These are phyloP conservation scores for Eupithecia subumbrata DNA, from an alignment of 2,888 invertebrate genomes.

Conservation along the genomic window DNA sequence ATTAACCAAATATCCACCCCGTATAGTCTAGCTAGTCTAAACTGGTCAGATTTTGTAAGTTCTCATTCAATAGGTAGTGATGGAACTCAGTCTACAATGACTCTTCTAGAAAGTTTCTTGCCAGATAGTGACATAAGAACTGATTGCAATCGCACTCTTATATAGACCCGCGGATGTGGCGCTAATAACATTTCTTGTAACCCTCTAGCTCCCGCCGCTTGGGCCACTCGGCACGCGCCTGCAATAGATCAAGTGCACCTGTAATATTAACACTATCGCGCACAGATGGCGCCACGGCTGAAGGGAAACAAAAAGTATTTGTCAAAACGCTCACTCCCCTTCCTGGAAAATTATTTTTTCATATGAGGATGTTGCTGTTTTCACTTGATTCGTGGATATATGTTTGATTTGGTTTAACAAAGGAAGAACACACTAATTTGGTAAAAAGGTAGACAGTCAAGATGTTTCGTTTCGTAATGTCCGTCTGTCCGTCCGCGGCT, in stretches of 20 bases:
- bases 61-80: too few relatives aligned
- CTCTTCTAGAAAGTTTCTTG: too few relatives aligned
- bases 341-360: slow-evolving; percentile 39
- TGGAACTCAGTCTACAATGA: too few relatives aligned
- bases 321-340: slow-evolving; percentile 48
- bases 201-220: slow-evolving; percentile 42
- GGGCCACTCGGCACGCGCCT: slow-evolving; percentile 51
- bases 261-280: slow-evolving; percentile 75
- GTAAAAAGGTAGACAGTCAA: not conserved
- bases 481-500: not conserved
- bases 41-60: too few relatives aligned
- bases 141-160: not conserved
- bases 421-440: not conserved
- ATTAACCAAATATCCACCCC: not conserved
- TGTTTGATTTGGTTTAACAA: not conserved
- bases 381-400: not conserved
- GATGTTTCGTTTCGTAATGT: not conserved
- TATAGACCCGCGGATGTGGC: not conserved
- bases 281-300: slow-evolving; percentile 62
- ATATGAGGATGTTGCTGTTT: slow-evolving; percentile 16
- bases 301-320: slow-evolving; percentile 62
- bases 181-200: too few relatives aligned
- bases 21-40: too few relatives aligned
- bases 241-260: slow-evolving; percentile 71
- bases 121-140: too few relatives aligned